phyloP scores from a whole-genome alignment of 1,140 invertebrate species.

The Harlomillsia oculata region DNA sequence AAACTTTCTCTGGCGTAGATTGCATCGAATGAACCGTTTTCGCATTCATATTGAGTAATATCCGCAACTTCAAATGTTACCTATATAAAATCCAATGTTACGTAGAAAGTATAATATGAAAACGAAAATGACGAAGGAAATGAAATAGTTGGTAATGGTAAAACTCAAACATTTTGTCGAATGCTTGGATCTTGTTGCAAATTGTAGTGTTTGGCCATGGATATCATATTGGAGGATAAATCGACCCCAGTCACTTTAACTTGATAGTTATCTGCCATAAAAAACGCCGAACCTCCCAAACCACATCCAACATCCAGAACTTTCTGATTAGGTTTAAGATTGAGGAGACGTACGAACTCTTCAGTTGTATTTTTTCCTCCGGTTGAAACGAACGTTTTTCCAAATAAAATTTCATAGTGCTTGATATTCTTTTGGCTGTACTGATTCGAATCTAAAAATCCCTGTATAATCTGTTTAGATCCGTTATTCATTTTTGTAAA shows the following conservation, averaged over 20 bases:
- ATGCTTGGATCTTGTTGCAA: conserved; percentile 36
- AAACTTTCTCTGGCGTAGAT: conserved; percentile 53
- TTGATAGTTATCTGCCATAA: conserved; percentile 50
- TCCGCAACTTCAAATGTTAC: conserved; percentile 46
- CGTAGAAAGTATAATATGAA: too few relatives aligned
- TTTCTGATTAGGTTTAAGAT: conserved; percentile 42
- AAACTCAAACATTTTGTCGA: conserved; percentile 32
- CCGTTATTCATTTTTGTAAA: neutral
- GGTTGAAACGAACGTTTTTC: conserved; percentile 51
- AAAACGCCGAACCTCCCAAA: conserved; percentile 53
- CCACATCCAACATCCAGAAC: conserved; percentile 52
- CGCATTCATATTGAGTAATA: conserved; percentile 45
- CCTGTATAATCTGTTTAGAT: conserved; percentile 35
- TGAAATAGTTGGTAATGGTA: too few relatives aligned
- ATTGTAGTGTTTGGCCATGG: conserved; percentile 44
- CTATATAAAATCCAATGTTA: conserved; percentile 22
- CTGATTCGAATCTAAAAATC: conserved; percentile 51
- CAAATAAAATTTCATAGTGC: conserved; percentile 53
- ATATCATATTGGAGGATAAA: conserved; percentile 53
- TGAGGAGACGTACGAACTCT: conserved; percentile 43
- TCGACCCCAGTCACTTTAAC: conserved; percentile 49
- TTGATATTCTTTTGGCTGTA: conserved; percentile 49
- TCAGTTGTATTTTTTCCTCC: conserved; percentile 47
- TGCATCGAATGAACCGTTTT: conserved; percentile 46
- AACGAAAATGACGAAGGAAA: too few relatives aligned